Conservation (phyloP, 2,888 invertebrate genomes). For the Dolichopus griseipennis region DNA sequence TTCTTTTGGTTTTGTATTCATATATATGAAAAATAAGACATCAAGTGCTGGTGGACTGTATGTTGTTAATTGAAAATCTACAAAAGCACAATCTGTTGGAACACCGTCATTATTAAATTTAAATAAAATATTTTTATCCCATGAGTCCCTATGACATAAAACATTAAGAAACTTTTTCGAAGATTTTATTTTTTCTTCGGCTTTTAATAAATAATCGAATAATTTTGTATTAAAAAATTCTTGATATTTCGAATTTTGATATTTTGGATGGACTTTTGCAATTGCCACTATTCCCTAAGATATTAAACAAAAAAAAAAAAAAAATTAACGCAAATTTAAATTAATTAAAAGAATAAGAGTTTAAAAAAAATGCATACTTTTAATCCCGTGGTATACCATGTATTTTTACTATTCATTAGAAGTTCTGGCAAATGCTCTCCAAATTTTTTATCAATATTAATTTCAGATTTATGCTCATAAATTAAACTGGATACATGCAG, state of each 20-base stretch:
- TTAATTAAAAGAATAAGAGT: too few species aligned
- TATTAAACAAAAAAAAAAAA: not conserved
- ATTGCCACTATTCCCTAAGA: constrained; percentile 30
- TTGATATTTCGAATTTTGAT: constrained; percentile 26
- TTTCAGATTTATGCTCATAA: constrained; percentile 27
- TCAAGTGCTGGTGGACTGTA: constrained; percentile 51
- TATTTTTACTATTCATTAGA: constrained; percentile 2
- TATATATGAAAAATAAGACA: constrained; percentile 44
- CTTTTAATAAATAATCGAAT: constrained; percentile 24
- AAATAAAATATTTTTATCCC: constrained; percentile 40
- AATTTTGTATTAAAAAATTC: constrained; percentile 29
- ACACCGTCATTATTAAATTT: constrained; percentile 29
- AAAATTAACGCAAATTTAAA: too few species aligned
- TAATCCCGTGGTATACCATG: constrained; percentile 15
- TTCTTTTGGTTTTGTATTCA: constrained; percentile 39
- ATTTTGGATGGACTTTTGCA: constrained; percentile 31
- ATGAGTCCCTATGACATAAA: constrained; percentile 42
- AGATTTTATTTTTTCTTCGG: constrained; percentile 28
- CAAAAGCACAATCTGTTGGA: constrained; percentile 43
- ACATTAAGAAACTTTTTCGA: constrained; percentile 41
- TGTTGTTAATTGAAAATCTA: constrained; percentile 50
- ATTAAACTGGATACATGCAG: constrained; percentile 37
- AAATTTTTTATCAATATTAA: constrained; percentile 17
- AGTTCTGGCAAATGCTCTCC: constrained; percentile 9
- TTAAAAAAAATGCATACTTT: constrained; percentile 12